Percentiles rank a stretch among this genome's conserved stretches.
Evolutionary conservation across 2,113 vertebrate genomes (phyloP).

Genomic region (Gymnobelideus leadbeateri): DNA sequence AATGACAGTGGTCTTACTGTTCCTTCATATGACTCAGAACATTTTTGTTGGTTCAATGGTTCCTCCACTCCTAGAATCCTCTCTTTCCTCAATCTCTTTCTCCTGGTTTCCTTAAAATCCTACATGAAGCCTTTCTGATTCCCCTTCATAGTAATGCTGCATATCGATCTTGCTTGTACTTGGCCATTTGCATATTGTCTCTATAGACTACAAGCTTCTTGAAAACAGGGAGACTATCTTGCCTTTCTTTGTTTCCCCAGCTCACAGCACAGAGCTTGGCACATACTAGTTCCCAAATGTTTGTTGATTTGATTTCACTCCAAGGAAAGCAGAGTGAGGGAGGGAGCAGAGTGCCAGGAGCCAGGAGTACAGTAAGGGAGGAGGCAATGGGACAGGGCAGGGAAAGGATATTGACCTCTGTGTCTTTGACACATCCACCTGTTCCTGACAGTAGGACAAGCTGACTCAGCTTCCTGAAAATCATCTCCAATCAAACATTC

Average conservation of each 20-base stretch:
- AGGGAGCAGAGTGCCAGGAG: not conserved
- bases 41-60: not conserved
- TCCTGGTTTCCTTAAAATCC: not conserved
- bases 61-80: constrained; percentile 2
- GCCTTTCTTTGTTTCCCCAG: no score
- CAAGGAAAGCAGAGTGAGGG: not conserved
- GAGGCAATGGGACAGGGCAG: not conserved
- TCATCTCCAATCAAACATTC: not conserved
- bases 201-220: not conserved
- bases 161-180: not conserved
- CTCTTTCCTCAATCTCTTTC: not conserved
- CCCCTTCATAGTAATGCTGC: not conserved
- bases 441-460: not conserved
- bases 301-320: not conserved
- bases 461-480: constrained; percentile 67
- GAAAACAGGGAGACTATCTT: not conserved
- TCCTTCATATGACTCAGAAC: not conserved
- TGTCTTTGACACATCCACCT: constrained; percentile 7
- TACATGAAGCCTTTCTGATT: not conserved
- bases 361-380: not conserved
- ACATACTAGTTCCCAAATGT: not conserved
- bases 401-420: not conserved
- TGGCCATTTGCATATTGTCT: not conserved
- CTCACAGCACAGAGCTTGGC: not conserved
- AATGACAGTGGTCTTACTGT: not conserved